Percentiles rank a stretch among this genome's conserved stretches.
phyloP scores from a whole-genome alignment of 2,797 vertebrate genomes.

The Oreochromis grahami region DNA sequence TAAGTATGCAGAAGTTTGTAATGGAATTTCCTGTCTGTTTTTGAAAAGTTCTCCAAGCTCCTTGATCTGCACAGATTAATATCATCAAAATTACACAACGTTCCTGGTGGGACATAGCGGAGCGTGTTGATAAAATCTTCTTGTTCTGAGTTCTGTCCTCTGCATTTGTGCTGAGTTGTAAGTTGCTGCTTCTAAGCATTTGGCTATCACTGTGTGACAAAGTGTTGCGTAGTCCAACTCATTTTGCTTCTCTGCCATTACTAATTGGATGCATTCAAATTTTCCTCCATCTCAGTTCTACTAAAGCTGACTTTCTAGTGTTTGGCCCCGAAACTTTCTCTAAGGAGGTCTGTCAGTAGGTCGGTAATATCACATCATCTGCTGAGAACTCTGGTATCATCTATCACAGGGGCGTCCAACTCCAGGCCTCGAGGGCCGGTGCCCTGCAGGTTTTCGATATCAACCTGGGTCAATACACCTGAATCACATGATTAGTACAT shows the following conservation, averaged over 20 bases:
- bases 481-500: background rate
- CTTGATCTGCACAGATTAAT: constrained; percentile 3
- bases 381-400: background rate
- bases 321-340: background rate
- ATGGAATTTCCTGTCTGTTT: background rate
- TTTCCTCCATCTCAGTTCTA: background rate
- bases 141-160: constrained; percentile 7
- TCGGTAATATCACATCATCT: background rate
- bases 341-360: background rate
- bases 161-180: background rate
- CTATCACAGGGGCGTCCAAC: background rate
- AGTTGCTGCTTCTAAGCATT: background rate
- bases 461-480: background rate
- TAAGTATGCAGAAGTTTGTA: background rate
- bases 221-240: background rate
- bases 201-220: background rate
- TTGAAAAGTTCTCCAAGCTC: background rate
- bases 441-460: background rate
- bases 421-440: background rate
- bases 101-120: background rate
- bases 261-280: background rate
- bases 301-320: background rate
- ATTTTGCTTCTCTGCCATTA: background rate
- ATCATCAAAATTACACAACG: constrained; percentile 1
- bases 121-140: constrained; percentile 6